These are phyloP conservation scores for Bombus pascuorum DNA, from an alignment of 1,140 invertebrate species.

Conservation along the genomic window DNA sequence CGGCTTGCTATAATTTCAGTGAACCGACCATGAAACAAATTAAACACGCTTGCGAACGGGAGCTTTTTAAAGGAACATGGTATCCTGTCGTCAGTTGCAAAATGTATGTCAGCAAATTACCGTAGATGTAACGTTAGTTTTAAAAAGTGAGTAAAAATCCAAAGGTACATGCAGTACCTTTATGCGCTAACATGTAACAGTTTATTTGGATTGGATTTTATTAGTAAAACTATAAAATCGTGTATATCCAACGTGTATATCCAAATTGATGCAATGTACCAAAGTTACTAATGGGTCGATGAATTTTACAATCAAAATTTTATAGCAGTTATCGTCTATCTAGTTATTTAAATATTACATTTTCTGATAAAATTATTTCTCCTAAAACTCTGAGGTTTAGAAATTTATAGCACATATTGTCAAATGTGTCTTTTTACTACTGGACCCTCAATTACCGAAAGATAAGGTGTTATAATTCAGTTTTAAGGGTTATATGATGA, in stretches of 20 bases:
- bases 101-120: background rate
- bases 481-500: background rate
- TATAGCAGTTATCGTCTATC: too few relatives aligned
- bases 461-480: background rate
- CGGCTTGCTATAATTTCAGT: constrained; percentile 4
- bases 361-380: background rate
- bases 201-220: background rate
- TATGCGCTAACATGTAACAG: background rate
- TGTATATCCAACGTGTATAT: background rate
- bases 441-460: background rate
- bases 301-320: too few relatives aligned
- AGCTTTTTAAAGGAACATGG: background rate
- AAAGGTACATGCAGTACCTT: background rate
- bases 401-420: background rate
- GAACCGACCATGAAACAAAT: constrained; percentile 7
- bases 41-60: constrained; percentile 13
- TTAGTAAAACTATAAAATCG: background rate
- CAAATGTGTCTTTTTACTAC: background rate
- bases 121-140: background rate
- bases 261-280: background rate
- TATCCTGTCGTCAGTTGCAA: background rate
- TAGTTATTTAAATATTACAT: too few relatives aligned
- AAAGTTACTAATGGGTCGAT: too few relatives aligned
- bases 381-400: background rate
- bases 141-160: background rate